Percentiles rank a stretch among this genome's conserved stretches.
Evolutionary conservation across 2,888 invertebrate species (phyloP).

Genomic region (Ptychoptera contaminata): DNA sequence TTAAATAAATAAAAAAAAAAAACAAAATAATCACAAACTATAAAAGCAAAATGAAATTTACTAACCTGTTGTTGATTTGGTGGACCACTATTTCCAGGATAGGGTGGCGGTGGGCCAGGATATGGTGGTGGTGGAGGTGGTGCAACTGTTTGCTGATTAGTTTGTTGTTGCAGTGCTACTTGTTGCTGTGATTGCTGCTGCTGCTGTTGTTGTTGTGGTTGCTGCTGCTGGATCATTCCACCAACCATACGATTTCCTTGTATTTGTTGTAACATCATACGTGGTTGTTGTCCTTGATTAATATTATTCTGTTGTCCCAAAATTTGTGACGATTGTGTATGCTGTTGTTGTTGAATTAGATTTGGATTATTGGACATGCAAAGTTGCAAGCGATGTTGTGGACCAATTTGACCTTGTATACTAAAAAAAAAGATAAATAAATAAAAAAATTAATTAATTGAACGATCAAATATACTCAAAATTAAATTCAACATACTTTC

Average conservation of each 20-base stretch:
- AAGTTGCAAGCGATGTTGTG: constrained; percentile 10
- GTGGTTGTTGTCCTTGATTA: constrained; percentile 2
- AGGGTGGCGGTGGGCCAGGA: constrained; percentile 54
- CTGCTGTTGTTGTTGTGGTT: constrained; percentile 8
- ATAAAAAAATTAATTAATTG: no score
- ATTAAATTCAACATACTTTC: background rate
- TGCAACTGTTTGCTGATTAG: constrained; percentile 27
- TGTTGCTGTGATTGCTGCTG: constrained; percentile 6
- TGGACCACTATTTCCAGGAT: constrained; percentile 31
- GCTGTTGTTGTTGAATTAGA: constrained; percentile 11
- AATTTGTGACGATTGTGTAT: background rate
- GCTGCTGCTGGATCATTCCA: constrained; percentile 5
- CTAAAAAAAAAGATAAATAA: no score
- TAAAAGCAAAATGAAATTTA: background rate
- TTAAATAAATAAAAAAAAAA: background rate
- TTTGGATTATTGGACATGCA: constrained; percentile 12
- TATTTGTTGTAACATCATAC: constrained; percentile 7
- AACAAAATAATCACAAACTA: constrained; percentile 1
- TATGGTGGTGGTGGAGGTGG: constrained; percentile 59
- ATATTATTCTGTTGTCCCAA: constrained; percentile 3
- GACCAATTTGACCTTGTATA: background rate
- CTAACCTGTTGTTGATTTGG: constrained; percentile 1
- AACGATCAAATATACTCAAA: no score
- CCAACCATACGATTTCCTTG: constrained; percentile 2
- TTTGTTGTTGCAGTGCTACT: constrained; percentile 11